Conservation (phyloP, 2,888 invertebrate species). For the Lepidochrysops patricia region DNA sequence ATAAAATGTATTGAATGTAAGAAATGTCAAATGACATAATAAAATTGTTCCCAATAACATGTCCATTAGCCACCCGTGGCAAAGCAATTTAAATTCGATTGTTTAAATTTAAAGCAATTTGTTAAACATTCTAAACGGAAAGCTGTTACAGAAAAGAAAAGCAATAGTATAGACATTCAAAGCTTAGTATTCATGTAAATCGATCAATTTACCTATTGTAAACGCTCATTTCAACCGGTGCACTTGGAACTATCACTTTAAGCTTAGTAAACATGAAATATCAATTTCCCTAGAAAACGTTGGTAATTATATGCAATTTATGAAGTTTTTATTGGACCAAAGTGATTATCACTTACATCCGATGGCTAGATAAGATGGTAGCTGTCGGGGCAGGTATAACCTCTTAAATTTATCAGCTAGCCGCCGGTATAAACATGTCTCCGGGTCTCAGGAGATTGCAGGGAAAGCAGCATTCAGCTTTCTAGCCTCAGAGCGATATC, state of each 20-base stretch:
- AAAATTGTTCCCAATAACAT: not conserved
- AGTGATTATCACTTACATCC: conserved; percentile 12
- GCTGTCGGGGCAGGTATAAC: conserved; percentile 5
- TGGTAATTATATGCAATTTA: conserved; percentile 11
- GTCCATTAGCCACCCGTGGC: not conserved
- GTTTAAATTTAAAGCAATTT: not conserved
- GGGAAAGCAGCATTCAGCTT: conserved; percentile 30
- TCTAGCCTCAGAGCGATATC: conserved; percentile 28
- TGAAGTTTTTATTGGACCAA: conserved; percentile 7
- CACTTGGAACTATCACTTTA: not conserved
- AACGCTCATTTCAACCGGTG: not conserved
- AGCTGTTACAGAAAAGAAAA: not conserved
- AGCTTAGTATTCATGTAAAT: not conserved
- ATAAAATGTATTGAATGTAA: not conserved
- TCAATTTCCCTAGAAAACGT: not conserved
- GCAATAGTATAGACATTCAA: not conserved
- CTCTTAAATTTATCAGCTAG: conserved; percentile 21
- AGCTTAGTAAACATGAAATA: not conserved
- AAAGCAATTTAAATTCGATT: not conserved
- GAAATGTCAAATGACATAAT: not conserved
- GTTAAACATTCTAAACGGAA: not conserved
- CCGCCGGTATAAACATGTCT: conserved; percentile 26
- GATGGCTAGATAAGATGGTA: conserved; percentile 12
- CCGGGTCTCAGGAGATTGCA: conserved; percentile 28
- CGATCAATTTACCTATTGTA: conserved; percentile 2